Conservation (phyloP, 1,140 invertebrate genomes). For the Microplitis mediator region DNA sequence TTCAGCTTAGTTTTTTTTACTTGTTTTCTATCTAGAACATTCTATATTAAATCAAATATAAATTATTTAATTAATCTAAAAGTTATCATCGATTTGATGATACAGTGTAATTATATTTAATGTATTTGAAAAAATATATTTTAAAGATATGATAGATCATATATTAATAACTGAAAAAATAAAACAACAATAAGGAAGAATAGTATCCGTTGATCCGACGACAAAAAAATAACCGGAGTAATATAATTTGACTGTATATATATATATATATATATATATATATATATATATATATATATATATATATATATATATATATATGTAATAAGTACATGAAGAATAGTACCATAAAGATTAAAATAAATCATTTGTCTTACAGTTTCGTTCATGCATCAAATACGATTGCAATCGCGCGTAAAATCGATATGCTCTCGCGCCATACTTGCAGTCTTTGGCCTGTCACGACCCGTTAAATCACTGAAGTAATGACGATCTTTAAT, state of each 20-base stretch:
- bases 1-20: too few species aligned
- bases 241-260: not conserved
- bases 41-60: too few species aligned
- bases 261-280: not conserved
- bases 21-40: too few species aligned
- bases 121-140: too few species aligned
- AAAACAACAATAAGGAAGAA: not conserved
- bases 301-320: not conserved
- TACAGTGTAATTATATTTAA: too few species aligned
- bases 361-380: not conserved
- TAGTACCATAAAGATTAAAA: not conserved
- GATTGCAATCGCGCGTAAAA: slow-evolving; percentile 18
- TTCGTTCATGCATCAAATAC: slow-evolving; percentile 8
- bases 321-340: not conserved
- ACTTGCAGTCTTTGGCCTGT: slow-evolving; percentile 2
- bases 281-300: not conserved
- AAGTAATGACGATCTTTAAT: not conserved
- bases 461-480: not conserved
- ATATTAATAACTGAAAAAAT: not conserved
- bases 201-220: slow-evolving; percentile 1
- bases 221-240: not conserved
- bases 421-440: slow-evolving; percentile 14
- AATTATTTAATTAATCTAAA: too few species aligned
- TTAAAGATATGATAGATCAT: too few species aligned
- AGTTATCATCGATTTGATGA: too few species aligned